Evolutionary conservation across 2,888 invertebrate genomes (phyloP).

Genomic region (Galerucella pusilla): DNA sequence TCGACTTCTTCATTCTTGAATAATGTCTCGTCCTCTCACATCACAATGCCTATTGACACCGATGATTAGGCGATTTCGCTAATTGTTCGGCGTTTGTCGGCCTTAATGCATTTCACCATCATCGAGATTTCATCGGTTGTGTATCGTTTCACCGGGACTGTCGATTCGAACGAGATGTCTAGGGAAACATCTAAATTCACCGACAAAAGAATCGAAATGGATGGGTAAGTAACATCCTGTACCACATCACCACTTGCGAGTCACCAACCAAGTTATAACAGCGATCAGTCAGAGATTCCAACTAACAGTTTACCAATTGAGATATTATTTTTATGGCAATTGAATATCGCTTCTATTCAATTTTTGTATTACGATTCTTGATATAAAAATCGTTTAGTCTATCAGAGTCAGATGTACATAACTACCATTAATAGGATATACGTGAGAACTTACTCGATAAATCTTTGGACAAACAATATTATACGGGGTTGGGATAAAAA

Average conservation of each 20-base stretch:
- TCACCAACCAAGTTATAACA: slow-evolving; percentile 3
- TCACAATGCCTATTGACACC: slow-evolving; percentile 35
- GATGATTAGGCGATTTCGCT: slow-evolving; percentile 36
- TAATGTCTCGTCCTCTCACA: slow-evolving; percentile 28
- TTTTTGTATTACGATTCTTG: neutral
- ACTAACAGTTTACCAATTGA: neutral
- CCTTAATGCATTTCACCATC: slow-evolving; percentile 31
- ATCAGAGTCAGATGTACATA: neutral
- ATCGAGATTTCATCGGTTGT: slow-evolving; percentile 24
- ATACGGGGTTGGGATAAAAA: too few species aligned
- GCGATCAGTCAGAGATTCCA: neutral
- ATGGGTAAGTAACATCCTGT: slow-evolving; percentile 19
- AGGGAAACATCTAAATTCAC: slow-evolving; percentile 33
- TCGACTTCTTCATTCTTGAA: slow-evolving; percentile 13
- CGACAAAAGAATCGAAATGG: slow-evolving; percentile 34
- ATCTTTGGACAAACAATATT: too few species aligned
- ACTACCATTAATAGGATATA: too few species aligned
- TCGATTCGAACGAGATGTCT: slow-evolving; percentile 28
- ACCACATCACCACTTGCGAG: slow-evolving; percentile 21
- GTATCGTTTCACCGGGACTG: slow-evolving; percentile 21
- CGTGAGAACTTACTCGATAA: too few species aligned
- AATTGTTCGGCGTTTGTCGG: slow-evolving; percentile 35
- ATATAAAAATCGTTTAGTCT: too few species aligned
- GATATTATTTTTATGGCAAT: neutral
- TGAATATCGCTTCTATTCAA: neutral